Evolutionary conservation across 1,140 invertebrate species (phyloP), one percentile per base, ranked within the genome.

Genomic region (Bombus balteatus): DNA sequence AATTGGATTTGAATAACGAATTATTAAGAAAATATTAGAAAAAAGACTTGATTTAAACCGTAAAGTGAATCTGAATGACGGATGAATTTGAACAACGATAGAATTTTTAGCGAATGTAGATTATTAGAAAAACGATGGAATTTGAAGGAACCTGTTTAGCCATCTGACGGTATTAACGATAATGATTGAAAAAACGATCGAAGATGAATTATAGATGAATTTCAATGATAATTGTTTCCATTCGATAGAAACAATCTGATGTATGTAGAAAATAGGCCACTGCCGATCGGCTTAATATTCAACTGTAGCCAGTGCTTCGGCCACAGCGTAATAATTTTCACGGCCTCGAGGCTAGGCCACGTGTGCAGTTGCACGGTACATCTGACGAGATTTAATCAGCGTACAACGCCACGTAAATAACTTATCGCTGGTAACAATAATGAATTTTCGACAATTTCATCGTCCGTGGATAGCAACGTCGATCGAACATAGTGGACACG

Each of bases 321-420:
- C 10, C 22, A 13, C 43, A 12, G 25, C 65, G 53, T 39, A 81
- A 81, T 71, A 71, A 81, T 81, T 72, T 39, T 71, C 66, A 34
- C 43, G 66, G 34, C 37, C 32, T 71, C 12, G n/a, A 39, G 25
- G 39, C 37, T 18, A 5, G 39, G 47, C 3, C 66, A 28, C 34
- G 32, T 70, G 43, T 22, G 9, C 77, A 41, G 13, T 53, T 53
- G 41, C 65, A 12, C 32, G 13, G 28, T 13, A 32, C 25, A 70
- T 53, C 47, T 57, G 22, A 47, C 62, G 13, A 68, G 43, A 80
- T 80, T 80, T 80, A 80, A 80, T 68, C 77, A 68, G 65, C n/a
- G 65, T 25, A 5, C 77, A 80, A 15, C 18, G 10, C 10, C 39
- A 28, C 77, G 43, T 80, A 68, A 72, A 81, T 57, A 81, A 71